phyloP scores from a whole-genome alignment of 2,113 vertebrate species.

The Ptyas mucosa region DNA sequence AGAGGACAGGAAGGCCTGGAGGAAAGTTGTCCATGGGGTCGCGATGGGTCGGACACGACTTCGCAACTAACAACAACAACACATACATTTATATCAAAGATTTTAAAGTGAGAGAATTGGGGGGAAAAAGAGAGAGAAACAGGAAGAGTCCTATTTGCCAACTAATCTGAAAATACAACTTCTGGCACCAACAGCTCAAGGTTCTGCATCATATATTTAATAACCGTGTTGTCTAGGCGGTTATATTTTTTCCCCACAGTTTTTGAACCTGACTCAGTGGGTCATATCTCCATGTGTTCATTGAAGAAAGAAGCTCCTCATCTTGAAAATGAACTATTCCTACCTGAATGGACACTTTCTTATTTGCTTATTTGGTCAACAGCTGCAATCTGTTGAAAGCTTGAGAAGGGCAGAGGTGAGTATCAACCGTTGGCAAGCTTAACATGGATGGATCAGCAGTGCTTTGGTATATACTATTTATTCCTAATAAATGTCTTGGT shows the following conservation, averaged over 20 bases:
- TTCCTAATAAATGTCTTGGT: background rate
- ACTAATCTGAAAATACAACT: conserved; percentile 4
- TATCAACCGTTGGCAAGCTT: background rate
- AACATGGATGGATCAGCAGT: background rate
- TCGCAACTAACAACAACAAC: too few relatives aligned
- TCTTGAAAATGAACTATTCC: background rate
- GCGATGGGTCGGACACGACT: too few relatives aligned
- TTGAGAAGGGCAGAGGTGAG: background rate
- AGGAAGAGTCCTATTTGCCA: background rate
- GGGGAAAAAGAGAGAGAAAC: rapidly evolving
- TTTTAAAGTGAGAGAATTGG: background rate
- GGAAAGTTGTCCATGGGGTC: too few relatives aligned
- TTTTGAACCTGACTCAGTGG: background rate
- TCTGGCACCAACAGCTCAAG: background rate
- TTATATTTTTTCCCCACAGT: background rate
- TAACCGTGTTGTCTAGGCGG: background rate
- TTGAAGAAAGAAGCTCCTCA: too few relatives aligned
- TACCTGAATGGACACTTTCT: background rate
- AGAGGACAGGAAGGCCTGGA: too few relatives aligned
- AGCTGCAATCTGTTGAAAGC: background rate
- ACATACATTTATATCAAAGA: background rate
- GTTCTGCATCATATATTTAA: conserved; percentile 14
- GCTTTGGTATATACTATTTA: background rate
- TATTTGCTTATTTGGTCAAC: background rate
- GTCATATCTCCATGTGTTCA: background rate